Conservation (phyloP, 2,888 invertebrate species). For the Hypena proboscidalis region DNA sequence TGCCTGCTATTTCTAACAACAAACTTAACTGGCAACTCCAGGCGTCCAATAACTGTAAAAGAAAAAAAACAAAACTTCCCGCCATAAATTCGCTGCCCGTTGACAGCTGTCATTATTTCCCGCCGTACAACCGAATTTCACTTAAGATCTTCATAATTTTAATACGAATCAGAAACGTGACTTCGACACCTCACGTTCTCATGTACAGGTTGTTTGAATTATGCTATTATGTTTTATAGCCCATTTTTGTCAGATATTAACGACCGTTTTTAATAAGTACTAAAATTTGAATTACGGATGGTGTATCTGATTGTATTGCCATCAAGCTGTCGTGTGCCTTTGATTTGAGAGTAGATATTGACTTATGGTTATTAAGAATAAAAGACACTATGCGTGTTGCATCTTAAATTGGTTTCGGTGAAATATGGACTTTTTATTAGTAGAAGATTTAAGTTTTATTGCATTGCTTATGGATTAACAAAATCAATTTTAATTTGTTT, state of each 20-base stretch:
- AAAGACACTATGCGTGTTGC: neutral
- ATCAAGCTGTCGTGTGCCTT: slow-evolving; percentile 4
- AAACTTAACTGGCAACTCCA: neutral
- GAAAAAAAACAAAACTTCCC: slow-evolving; percentile 30
- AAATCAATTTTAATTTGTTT: too few species aligned
- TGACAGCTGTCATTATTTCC: slow-evolving; percentile 56
- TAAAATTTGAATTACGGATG: slow-evolving; percentile 6
- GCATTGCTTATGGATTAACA: too few species aligned
- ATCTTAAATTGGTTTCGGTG: slow-evolving; percentile 19
- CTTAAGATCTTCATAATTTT: slow-evolving; percentile 74
- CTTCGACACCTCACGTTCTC: slow-evolving; percentile 64
- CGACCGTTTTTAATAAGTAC: slow-evolving; percentile 9
- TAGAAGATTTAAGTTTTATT: too few species aligned
- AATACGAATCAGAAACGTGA: slow-evolving; percentile 78
- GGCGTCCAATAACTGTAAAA: slow-evolving; percentile 14
- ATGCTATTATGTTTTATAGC: slow-evolving; percentile 23
- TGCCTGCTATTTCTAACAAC: slow-evolving; percentile 10
- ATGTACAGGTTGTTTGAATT: slow-evolving; percentile 47
- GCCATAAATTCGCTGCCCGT: slow-evolving; percentile 52
- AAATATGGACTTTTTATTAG: too few species aligned
- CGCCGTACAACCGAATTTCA: slow-evolving; percentile 47
- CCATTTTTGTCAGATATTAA: slow-evolving; percentile 6
- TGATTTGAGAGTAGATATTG: slow-evolving; percentile 12
- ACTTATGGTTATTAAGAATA: slow-evolving; percentile 8
- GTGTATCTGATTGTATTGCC: slow-evolving; percentile 3